Percentiles rank a stretch among this genome's conserved stretches.
These are phyloP conservation scores for Discoglossus pictus DNA, from an alignment of 2,797 vertebrate species.

Conservation along the genomic window DNA sequence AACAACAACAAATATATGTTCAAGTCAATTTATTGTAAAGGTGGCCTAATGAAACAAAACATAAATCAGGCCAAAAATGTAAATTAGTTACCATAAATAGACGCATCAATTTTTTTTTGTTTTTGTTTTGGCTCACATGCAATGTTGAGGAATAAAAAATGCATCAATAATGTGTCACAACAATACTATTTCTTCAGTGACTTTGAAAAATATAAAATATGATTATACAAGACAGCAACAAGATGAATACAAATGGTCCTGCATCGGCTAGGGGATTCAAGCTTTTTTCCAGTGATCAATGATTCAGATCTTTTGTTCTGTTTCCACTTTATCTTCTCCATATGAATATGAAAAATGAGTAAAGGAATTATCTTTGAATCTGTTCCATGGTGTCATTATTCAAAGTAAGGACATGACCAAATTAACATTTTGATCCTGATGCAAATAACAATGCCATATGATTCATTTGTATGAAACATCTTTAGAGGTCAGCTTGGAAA, in stretches of 20 bases:
- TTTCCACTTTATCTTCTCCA: slow-evolving; percentile 57
- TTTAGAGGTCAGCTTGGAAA: slow-evolving; percentile 58
- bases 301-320: slow-evolving; percentile 59
- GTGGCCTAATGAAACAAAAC: too few relatives aligned
- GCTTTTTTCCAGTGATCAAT: slow-evolving; percentile 38
- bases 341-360: slow-evolving; percentile 54
- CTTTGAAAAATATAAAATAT: slow-evolving; percentile 46
- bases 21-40: too few relatives aligned
- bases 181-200: slow-evolving; percentile 45
- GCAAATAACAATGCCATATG: slow-evolving; percentile 68
- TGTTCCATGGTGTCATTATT: slow-evolving; percentile 64
- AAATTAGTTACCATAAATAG: too few relatives aligned
- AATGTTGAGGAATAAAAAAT: slow-evolving; percentile 32
- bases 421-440: slow-evolving; percentile 74
- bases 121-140: neutral
- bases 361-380: slow-evolving; percentile 60
- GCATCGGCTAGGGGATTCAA: slow-evolving; percentile 51
- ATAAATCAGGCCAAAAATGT: too few relatives aligned
- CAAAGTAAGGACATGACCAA: slow-evolving; percentile 65
- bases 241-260: slow-evolving; percentile 54
- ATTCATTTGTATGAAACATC: slow-evolving; percentile 72
- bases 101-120: slow-evolving; percentile 2
- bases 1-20: too few relatives aligned
- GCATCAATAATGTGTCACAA: slow-evolving; percentile 45
- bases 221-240: slow-evolving; percentile 49